Evolutionary conservation across 2,113 vertebrate genomes (phyloP).

Genomic region (Noctilio leporinus): DNA sequence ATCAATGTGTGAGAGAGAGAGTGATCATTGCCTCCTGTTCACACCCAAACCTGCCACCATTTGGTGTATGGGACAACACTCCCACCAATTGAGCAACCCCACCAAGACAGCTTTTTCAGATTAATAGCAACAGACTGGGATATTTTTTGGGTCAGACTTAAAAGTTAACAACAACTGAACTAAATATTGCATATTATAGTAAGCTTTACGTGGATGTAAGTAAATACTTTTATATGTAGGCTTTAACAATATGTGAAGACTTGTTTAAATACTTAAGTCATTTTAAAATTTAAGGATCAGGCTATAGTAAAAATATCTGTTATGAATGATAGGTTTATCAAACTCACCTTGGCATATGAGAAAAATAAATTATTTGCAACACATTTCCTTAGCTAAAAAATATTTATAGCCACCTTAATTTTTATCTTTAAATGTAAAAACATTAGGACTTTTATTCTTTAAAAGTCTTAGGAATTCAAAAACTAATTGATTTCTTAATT

Average conservation of each 20-base stretch:
- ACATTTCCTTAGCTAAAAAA: background rate
- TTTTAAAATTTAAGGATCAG: background rate
- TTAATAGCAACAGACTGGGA: background rate
- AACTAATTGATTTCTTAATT: conserved; percentile 3
- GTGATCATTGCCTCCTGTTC: no score
- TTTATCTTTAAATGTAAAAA: background rate
- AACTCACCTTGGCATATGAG: background rate
- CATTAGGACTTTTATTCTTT: background rate
- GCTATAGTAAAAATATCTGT: background rate
- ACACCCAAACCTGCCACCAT: no score
- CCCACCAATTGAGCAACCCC: no score
- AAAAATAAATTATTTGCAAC: background rate
- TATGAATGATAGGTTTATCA: background rate
- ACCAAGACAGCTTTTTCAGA: background rate
- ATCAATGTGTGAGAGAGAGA: no score
- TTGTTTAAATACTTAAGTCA: background rate
- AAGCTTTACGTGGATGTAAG: background rate
- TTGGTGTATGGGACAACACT: no score
- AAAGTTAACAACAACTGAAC: background rate
- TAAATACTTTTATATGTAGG: background rate
- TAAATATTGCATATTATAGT: background rate
- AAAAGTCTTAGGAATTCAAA: background rate
- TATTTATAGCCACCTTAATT: background rate
- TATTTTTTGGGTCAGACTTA: background rate
- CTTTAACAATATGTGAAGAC: background rate